Evolutionary conservation across 2,797 vertebrate species (phyloP).

Genomic region (Threskiornis aethiopicus): DNA sequence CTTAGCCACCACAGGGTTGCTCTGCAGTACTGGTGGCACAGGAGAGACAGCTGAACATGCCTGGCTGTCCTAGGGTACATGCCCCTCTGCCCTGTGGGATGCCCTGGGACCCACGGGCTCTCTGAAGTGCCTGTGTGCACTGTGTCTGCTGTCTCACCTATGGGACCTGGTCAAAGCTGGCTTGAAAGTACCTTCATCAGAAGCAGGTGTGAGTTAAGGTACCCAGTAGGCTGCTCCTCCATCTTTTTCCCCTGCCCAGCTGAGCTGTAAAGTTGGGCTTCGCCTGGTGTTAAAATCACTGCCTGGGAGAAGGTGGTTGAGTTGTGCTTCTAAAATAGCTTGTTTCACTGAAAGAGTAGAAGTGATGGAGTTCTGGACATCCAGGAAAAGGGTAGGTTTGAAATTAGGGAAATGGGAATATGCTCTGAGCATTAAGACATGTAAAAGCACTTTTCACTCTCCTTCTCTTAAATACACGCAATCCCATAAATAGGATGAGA

Average conservation of each 20-base stretch:
- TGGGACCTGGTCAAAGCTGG: background rate
- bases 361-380: background rate
- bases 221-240: background rate
- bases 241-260: background rate
- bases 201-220: background rate
- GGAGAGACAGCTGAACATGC: background rate
- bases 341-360: background rate
- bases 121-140: background rate
- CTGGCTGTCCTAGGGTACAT: background rate
- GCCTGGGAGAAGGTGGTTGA: background rate
- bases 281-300: rapidly evolving
- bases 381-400: background rate
- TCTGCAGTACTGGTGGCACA: background rate
- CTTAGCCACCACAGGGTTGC: background rate
- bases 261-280: background rate
- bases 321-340: background rate
- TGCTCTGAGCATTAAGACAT: background rate
- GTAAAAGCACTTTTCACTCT: background rate
- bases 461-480: background rate
- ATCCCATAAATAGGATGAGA: background rate
- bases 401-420: background rate
- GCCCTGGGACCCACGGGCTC: background rate
- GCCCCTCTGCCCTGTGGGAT: rapidly evolving
- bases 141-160: background rate
- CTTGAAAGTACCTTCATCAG: background rate